Evolutionary conservation across 1,140 invertebrate species (phyloP).

Genomic region (Heliconius congener): DNA sequence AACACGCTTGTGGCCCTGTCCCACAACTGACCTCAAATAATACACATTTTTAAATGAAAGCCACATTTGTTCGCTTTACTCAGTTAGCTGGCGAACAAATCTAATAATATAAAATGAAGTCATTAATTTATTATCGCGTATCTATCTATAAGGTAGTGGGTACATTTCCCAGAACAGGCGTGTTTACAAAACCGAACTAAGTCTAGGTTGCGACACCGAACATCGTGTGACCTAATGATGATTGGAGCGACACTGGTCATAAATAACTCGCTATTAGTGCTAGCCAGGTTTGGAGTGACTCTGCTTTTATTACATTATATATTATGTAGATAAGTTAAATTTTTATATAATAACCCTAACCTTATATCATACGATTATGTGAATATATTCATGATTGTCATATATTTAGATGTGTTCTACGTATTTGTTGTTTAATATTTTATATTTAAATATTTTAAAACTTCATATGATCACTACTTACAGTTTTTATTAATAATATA

Average conservation of each 20-base stretch:
- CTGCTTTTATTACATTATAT: neutral
- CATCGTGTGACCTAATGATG: constrained; percentile 1
- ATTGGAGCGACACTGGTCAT: neutral
- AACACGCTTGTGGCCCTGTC: too few species aligned
- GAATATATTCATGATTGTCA: neutral
- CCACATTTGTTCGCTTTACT: too few species aligned
- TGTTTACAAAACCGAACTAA: neutral
- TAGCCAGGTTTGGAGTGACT: neutral
- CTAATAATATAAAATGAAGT: neutral
- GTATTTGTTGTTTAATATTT: neutral
- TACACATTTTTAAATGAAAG: neutral
- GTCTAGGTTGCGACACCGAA: constrained; percentile 3
- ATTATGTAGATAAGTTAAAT: neutral
- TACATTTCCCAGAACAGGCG: neutral
- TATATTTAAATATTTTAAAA: too few species aligned
- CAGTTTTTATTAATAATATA: too few species aligned
- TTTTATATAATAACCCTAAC: neutral
- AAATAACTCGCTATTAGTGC: neutral
- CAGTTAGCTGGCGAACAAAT: neutral
- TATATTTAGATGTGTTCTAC: neutral
- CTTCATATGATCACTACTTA: too few species aligned
- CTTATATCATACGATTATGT: neutral
- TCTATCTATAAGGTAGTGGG: neutral
- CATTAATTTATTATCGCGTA: neutral
- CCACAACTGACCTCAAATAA: neutral